phyloP scores from a whole-genome alignment of 2,797 vertebrate species.

The Margarornis squamiger region DNA sequence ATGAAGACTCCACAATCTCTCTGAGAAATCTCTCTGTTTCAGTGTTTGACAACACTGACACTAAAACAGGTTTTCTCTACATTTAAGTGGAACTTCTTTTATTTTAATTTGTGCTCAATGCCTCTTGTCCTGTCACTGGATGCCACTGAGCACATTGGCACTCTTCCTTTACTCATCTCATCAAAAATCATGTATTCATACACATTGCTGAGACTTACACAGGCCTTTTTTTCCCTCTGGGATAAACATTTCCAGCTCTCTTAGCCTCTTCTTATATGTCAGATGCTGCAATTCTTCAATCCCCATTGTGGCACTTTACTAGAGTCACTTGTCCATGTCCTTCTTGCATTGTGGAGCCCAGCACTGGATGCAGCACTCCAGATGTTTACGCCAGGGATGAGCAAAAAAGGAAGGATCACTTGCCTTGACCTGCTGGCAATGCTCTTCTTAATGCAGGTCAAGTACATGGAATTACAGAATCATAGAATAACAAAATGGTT shows the following conservation, averaged over 20 bases:
- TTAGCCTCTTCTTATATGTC: not conserved
- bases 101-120: not conserved
- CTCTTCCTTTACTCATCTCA: not conserved
- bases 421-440: not conserved
- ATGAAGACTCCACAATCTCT: not conserved
- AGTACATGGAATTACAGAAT: not conserved
- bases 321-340: not conserved
- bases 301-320: not conserved
- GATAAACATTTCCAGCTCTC: not conserved
- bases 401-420: not conserved
- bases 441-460: not conserved
- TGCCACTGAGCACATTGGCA: not conserved
- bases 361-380: not conserved
- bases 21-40: not conserved
- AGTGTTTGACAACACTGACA: not conserved
- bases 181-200: not conserved
- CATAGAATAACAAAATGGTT: not conserved
- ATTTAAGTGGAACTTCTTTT: not conserved
- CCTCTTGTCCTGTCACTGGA: not conserved
- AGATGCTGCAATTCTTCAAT: not conserved
- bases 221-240: not conserved
- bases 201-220: not conserved
- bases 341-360: not conserved
- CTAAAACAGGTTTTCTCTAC: not conserved
- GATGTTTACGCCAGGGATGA: not conserved